Base-by-base conservation (phyloP, 1,140 invertebrate species). In the Panagrolaimus sp. region DNA sequence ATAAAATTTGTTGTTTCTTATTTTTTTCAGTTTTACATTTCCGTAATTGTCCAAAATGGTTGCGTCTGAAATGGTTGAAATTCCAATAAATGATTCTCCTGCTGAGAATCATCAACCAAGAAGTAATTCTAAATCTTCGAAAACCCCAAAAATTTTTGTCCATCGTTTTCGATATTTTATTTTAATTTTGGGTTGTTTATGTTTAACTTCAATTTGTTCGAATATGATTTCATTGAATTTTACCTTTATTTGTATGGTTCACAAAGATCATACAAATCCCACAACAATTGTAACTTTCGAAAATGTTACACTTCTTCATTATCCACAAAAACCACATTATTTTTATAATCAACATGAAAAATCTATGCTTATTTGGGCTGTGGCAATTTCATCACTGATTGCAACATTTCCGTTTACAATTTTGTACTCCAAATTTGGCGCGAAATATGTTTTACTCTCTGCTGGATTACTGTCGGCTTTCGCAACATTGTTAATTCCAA, bases 151-250 rank as follows among this genome's bases (percentile, higher is more conserved):
- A 26, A 58, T 58, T 21, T 58, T 21, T 21, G 32, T n/a, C 15
- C 52, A 58, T 58, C 52, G 52, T 2, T 58, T 58, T 28, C 52
- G 52, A 58, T 58, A 58, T 58, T 58, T 58, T 28, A 58, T 58
- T 14, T n/a, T 58, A n/a, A 26, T 58, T 28, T 28, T 58, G 21
- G 52, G 52, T 4, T 58, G 48, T 26, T 24, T 70, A 6, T 74
- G 73, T 21, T 17, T 74, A 52, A 74, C 73, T 21, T 74, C 73
- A 21, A 74, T 74, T 43, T 74, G 73, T 32, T 74, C 73, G 5
- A 74, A 74, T 43, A 74, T 74, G 73, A 75, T 74, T 15, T 74
- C 73, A 8, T 75, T 74, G 26, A 75, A 74, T 32, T 68, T 74
- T 46, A 74, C 73, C 7, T 26, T 74, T 21, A 52, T 74, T 26